Conservation (phyloP, 2,888 invertebrate species). For the Agonopterix subpropinquella region DNA sequence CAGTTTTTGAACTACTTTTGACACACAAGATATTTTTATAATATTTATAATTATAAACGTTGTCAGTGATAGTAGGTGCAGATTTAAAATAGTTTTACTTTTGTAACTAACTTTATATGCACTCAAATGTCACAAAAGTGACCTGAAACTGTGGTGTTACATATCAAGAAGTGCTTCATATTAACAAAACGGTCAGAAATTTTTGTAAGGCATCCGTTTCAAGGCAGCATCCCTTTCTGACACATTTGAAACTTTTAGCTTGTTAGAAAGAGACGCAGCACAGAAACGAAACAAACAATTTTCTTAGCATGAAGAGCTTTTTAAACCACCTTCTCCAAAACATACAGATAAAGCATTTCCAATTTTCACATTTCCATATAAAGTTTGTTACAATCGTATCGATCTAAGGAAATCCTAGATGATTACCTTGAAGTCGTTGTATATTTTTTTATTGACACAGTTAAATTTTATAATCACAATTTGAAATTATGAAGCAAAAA, state of each 20-base stretch:
- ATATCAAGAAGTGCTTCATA: background rate
- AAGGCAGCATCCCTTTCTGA: too few relatives aligned
- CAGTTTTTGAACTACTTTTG: conserved; percentile 34
- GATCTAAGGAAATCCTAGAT: conserved; percentile 18
- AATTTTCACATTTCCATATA: background rate
- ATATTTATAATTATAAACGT: conserved; percentile 17
- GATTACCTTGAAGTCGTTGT: conserved; percentile 33
- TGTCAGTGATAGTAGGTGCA: conserved; percentile 15
- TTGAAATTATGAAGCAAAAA: too few relatives aligned
- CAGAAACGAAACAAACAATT: too few relatives aligned
- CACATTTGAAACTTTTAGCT: too few relatives aligned
- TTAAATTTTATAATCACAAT: too few relatives aligned
- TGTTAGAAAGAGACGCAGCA: too few relatives aligned
- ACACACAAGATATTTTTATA: conserved; percentile 31
- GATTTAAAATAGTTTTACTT: conserved; percentile 13
- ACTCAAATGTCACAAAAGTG: conserved; percentile 39
- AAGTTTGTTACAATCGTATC: conserved; percentile 29
- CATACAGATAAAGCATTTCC: too few relatives aligned
- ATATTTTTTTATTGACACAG: conserved; percentile 17
- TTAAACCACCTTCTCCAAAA: too few relatives aligned
- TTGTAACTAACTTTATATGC: conserved; percentile 28
- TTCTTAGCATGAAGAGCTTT: too few relatives aligned
- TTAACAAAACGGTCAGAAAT: too few relatives aligned
- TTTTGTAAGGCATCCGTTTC: too few relatives aligned
- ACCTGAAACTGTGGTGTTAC: conserved; percentile 13